phyloP scores from a whole-genome alignment of 2,888 invertebrate species.

The Drosophila helvetica region DNA sequence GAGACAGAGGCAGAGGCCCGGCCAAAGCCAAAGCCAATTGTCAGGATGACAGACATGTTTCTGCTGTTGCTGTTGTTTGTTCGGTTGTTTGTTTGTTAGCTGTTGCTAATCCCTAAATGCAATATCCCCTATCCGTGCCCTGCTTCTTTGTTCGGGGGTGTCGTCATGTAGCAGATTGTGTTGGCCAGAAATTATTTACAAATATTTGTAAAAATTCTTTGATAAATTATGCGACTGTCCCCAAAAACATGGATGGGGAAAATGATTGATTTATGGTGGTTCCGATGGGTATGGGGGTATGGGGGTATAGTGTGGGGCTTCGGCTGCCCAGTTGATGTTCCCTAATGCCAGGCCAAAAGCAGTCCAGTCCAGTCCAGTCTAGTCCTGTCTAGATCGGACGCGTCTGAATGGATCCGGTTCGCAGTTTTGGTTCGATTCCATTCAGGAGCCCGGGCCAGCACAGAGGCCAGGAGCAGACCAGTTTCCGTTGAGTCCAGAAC shows the following conservation, averaged over 20 bases:
- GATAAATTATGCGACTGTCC: conserved; percentile 57
- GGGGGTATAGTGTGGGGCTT: conserved; percentile 17
- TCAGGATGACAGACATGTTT: conserved; percentile 74
- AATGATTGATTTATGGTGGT: conserved; percentile 72
- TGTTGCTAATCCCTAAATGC: conserved; percentile 33
- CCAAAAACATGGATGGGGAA: conserved; percentile 40
- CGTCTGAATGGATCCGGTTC: conserved; percentile 25
- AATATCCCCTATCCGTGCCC: background rate
- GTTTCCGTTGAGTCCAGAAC: conserved; percentile 37
- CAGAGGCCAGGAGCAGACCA: conserved; percentile 8
- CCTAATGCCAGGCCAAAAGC: conserved; percentile 52
- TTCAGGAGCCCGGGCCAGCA: background rate
- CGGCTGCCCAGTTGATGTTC: conserved; percentile 25
- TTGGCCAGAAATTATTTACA: conserved; percentile 70
- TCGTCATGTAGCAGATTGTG: conserved; percentile 58
- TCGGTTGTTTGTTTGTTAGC: conserved; percentile 51
- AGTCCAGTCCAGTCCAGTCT: conserved; percentile 42
- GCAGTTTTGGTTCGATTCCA: conserved; percentile 32
- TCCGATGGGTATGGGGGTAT: conserved; percentile 1
- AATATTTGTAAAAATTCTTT: conserved; percentile 68
- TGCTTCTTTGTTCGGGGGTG: conserved; percentile 22
- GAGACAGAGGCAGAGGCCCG: conserved; percentile 50
- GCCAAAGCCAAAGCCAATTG: conserved; percentile 67
- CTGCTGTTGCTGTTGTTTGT: conserved; percentile 47
- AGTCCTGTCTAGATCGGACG: conserved; percentile 12